These are phyloP conservation scores for Rhyacophila evoluta DNA, from an alignment of 2,888 invertebrate genomes.

Conservation along the genomic window DNA sequence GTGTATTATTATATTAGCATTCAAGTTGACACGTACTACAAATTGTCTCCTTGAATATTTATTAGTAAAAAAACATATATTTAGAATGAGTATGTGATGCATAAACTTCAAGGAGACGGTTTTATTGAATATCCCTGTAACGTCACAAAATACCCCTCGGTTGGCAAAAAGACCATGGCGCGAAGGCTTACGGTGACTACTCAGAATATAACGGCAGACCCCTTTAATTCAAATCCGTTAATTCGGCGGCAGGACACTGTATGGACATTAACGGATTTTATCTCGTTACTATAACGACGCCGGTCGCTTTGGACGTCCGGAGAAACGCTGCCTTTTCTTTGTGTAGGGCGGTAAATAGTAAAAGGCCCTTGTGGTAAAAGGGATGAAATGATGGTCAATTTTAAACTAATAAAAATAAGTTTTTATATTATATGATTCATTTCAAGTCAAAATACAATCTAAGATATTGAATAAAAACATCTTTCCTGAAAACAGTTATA, in stretches of 20 bases:
- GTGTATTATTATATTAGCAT: too few species aligned
- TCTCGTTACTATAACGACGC: conserved; percentile 46
- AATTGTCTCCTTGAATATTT: too few species aligned
- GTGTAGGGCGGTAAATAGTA: not conserved
- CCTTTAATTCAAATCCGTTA: conserved; percentile 55
- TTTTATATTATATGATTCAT: too few species aligned
- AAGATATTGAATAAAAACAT: too few species aligned
- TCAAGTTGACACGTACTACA: too few species aligned
- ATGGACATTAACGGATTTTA: conserved; percentile 55
- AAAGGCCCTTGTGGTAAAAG: not conserved
- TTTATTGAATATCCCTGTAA: conserved; percentile 9
- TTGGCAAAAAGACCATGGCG: conserved; percentile 35
- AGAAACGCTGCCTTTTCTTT: conserved; percentile 34
- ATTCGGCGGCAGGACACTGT: conserved; percentile 50
- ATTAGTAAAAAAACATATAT: too few species aligned
- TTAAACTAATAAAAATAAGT: too few species aligned
- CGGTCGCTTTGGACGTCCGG: conserved; percentile 32
- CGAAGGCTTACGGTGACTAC: conserved; percentile 39
- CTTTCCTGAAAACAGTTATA: too few species aligned
- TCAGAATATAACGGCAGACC: conserved; percentile 47
- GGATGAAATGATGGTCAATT: not conserved
- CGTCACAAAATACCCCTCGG: conserved; percentile 14
- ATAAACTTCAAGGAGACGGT: too few species aligned
- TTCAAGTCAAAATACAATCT: too few species aligned
- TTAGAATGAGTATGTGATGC: too few species aligned